Evolutionary conservation across 2,797 vertebrate species (phyloP).

Genomic region (Paedocypris micromegethes): DNA sequence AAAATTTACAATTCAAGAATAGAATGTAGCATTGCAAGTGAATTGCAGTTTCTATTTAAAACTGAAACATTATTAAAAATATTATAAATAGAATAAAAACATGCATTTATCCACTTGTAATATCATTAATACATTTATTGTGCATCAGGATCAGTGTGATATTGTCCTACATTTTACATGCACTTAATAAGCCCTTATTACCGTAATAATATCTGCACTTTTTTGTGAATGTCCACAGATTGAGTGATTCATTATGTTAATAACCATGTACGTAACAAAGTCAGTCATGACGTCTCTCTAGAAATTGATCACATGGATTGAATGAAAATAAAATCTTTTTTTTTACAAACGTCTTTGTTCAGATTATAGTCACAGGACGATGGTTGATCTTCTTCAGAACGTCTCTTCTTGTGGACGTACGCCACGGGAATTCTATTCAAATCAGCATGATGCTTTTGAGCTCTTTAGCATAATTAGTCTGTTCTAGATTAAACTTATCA

Average conservation of each 20-base stretch:
- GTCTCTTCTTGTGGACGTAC: not conserved
- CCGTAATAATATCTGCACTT: slow-evolving; percentile 43
- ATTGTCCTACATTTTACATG: slow-evolving; percentile 35
- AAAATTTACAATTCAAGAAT: too few relatives aligned
- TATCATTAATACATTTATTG: too few relatives aligned
- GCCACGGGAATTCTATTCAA: too few relatives aligned
- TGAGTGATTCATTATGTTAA: slow-evolving; percentile 63
- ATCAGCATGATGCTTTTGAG: too few relatives aligned
- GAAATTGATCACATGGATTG: slow-evolving; percentile 52
- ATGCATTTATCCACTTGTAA: too few relatives aligned
- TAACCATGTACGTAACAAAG: slow-evolving; percentile 59
- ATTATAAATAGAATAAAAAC: too few relatives aligned
- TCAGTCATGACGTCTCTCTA: slow-evolving; percentile 55
- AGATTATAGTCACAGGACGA: slow-evolving; percentile 6
- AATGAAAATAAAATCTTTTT: slow-evolving; percentile 36
- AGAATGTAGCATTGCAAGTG: too few relatives aligned
- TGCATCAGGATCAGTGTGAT: too few relatives aligned
- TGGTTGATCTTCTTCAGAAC: slow-evolving; percentile 5
- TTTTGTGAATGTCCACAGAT: slow-evolving; percentile 55
- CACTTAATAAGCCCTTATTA: slow-evolving; percentile 43
- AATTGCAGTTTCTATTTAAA: too few relatives aligned
- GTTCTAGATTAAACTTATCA: slow-evolving; percentile 4
- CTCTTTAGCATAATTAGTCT: too few relatives aligned
- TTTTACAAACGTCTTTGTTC: slow-evolving; percentile 9
- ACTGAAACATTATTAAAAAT: too few relatives aligned